Percentiles rank a stretch among this genome's conserved stretches.
Conservation (phyloP, 1,140 invertebrate genomes). For the Zaprionus tsacasi region DNA sequence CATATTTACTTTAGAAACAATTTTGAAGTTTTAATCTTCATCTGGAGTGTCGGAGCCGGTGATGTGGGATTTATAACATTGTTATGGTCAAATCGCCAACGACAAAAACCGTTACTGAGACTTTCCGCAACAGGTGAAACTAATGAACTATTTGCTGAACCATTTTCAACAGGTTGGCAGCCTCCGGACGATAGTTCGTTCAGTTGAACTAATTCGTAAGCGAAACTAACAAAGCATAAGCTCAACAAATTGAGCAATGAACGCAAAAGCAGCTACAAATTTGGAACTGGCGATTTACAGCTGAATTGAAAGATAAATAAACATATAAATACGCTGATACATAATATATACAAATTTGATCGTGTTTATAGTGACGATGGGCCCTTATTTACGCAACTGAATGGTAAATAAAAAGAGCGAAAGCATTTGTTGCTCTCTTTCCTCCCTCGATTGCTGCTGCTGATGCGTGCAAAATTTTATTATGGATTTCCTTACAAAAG, state of each 20-base stretch:
- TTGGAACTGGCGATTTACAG: background rate
- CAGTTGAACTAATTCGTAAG: background rate
- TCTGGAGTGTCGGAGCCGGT: too few species aligned
- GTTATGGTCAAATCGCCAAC: too few species aligned
- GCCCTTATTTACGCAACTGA: background rate
- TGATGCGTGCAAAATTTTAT: background rate
- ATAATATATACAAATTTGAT: background rate
- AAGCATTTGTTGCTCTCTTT: background rate
- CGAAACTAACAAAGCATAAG: background rate
- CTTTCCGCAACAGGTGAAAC: too few species aligned
- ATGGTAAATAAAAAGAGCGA: background rate
- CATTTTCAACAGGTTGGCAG: background rate
- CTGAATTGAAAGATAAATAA: background rate
- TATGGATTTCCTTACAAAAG: slow-evolving; percentile 3
- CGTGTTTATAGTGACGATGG: background rate
- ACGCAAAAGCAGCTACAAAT: background rate
- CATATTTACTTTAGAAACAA: background rate
- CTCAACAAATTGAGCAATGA: background rate
- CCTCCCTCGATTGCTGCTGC: background rate
- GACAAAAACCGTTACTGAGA: too few species aligned
- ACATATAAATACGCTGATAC: background rate
- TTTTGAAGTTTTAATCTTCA: background rate
- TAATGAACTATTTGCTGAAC: too few species aligned
- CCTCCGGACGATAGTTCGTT: background rate
- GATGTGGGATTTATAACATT: too few species aligned